Evolutionary conservation across 2,797 vertebrate genomes (phyloP), one percentile per base, ranked within the genome.

Genomic region (Gadopsis bispinosus): DNA sequence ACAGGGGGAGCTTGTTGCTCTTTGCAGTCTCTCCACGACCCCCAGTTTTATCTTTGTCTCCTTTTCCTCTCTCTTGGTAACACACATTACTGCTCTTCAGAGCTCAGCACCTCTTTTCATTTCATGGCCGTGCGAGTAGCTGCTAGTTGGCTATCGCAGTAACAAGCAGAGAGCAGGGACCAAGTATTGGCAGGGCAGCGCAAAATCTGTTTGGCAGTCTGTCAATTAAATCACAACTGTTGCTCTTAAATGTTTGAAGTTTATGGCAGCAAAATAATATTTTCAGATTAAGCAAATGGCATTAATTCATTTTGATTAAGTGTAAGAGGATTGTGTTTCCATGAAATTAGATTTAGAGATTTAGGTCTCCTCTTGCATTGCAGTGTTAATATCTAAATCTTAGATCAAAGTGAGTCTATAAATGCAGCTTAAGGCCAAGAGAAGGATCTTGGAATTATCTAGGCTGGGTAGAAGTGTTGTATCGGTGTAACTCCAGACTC

Each of bases 71-170:
- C 37, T 43, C n/a, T n/a, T 37, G 31, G 35, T 58, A 79, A 47
- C 47, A 22, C 7, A 16, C 31, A 59, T 81, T 79, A 73, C 72
- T 70, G 22, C 45, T 26, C 35, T 26, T 67, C 58, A 61, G 72
- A 69, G 33, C 33, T 47, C n/a, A 20, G 17, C 45, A 35, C 64
- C 48, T 75, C 43, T 33, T 64, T 77, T 79, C 35, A 67, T 81
- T 79, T 81, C 69, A 69, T 80, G 59, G 26, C 10, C 64, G 56
- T 75, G 69, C 73, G 53, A 81, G 75, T 69, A 71, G 58, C 39
- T 71, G 59, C 58, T 69, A 26, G 71, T 75, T 51, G 43, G 72
- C 54, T 13, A 45, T 59, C 48, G 55, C 33, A n/a, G 35, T 70
- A 67, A 80, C 55, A 39, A 79, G 31, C 19, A 5, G n/a, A 69